These are phyloP conservation scores for Ranitomeya variabilis DNA, from an alignment of 2,113 vertebrate genomes.

Conservation along the genomic window DNA sequence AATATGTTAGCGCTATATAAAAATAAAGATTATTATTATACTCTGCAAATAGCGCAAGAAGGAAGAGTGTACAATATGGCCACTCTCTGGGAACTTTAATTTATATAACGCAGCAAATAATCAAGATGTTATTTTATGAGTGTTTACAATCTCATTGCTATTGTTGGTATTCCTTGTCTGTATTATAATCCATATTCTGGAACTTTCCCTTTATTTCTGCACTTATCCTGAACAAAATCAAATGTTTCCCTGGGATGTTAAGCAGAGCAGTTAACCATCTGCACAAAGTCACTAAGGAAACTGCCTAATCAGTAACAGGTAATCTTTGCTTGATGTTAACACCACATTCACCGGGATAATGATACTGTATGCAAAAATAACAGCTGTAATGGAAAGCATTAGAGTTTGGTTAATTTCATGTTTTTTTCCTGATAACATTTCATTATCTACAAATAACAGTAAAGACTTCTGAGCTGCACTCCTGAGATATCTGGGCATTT, in stretches of 20 bases:
- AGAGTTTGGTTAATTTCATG: slow-evolving; percentile 47
- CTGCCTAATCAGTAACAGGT: slow-evolving; percentile 15
- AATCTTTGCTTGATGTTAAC: slow-evolving; percentile 35
- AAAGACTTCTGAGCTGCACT: slow-evolving; percentile 34
- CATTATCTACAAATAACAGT: slow-evolving; percentile 44
- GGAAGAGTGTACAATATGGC: too few relatives aligned
- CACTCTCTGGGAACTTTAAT: too few relatives aligned
- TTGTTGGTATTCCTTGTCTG: neutral
- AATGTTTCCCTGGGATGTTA: neutral
- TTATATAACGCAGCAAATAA: too few relatives aligned
- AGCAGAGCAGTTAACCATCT: neutral
- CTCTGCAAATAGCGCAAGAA: too few relatives aligned
- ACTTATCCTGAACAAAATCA: neutral
- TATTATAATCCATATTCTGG: neutral
- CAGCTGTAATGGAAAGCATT: slow-evolving; percentile 38
- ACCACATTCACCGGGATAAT: slow-evolving; percentile 23
- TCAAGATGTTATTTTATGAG: too few relatives aligned
- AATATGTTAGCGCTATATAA: too few relatives aligned
- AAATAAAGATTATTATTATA: too few relatives aligned
- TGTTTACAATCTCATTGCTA: neutral
- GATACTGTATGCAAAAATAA: slow-evolving; percentile 27
- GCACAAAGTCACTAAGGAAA: slow-evolving; percentile 11
- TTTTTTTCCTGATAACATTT: slow-evolving; percentile 45
- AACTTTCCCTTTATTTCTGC: slow-evolving; percentile 6
- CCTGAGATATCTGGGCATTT: slow-evolving; percentile 50